phyloP scores from a whole-genome alignment of 2,888 invertebrate genomes.

The Acanthacorydalis orientalis region DNA sequence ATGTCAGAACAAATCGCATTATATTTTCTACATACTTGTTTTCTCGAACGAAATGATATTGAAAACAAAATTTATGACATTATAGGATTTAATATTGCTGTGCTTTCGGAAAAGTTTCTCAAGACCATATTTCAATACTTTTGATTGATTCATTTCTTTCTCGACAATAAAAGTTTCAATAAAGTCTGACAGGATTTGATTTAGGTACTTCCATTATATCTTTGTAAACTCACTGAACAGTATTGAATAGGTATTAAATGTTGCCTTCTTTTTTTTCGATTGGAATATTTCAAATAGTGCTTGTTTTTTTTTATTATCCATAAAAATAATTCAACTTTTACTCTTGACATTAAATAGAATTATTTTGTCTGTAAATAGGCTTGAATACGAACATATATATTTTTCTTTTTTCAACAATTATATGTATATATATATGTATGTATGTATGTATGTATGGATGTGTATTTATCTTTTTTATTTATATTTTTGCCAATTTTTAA shows the following conservation, averaged over 20 bases:
- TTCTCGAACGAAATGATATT: background rate
- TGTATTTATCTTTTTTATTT: too few species aligned
- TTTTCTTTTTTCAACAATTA: background rate
- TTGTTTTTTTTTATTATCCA: background rate
- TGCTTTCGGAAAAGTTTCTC: background rate
- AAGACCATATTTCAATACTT: background rate
- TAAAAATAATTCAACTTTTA: background rate
- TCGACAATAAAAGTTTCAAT: background rate
- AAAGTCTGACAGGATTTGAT: background rate
- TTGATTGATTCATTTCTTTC: background rate
- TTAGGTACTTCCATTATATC: background rate
- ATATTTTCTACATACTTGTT: background rate
- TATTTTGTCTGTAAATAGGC: too few species aligned
- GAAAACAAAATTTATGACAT: background rate
- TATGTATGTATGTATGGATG: too few species aligned
- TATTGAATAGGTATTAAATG: background rate
- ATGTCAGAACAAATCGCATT: background rate
- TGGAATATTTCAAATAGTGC: background rate
- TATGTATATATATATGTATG: too few species aligned
- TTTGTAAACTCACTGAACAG: background rate
- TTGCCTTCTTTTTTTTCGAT: background rate
- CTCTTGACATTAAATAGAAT: too few species aligned
- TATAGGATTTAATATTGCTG: background rate
- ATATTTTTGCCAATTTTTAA: too few species aligned
- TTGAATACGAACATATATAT: too few species aligned